Evolutionary conservation across 2,797 vertebrate genomes (phyloP), one percentile per base, ranked within the genome.

Genomic region (Eidolon dupreanum): DNA sequence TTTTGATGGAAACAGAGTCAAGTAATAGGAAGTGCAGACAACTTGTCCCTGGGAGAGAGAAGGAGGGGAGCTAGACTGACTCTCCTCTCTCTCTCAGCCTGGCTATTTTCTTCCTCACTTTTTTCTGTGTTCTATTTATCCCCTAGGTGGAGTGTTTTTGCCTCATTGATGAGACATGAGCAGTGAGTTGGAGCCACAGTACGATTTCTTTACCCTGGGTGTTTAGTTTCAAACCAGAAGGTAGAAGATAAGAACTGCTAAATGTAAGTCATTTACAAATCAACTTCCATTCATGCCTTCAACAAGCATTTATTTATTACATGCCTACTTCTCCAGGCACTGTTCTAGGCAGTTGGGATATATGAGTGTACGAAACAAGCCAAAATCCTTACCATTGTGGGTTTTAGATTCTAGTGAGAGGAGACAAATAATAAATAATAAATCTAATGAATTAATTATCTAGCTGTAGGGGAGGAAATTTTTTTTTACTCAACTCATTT

Each of bases 181-280:
- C 59, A 61, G 16, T 33, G 4, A 77, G 36, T 65, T 22, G 51
- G 41, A 65, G 38, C 6, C 17, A 33, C 0, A 59, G 19, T 46
- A 36, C 41, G 24, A 68, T 55, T 79, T 66, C 61, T 84, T 85
- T 68, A 55, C 28, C 38, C 55, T 59, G 12, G 16, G 61, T 41
- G 38, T n/a, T 95, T 53, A 46, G 20, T 83, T 96, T 92, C 59
- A 88, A 94, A 95, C 38, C 33, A 51, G 15, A 93, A 70, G 36
- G 11, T 53, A 43, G 63, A 90, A 63, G 7, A 86, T 59, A 55
- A 93, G 66, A 43, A n/a, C n/a, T 2, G 1, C 6, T 51, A 83
- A 89, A 83, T 79, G 36, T 83, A 93, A 92, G 55, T 74, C 70
- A 65, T 71, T 94, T 82, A 26, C 8, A 88, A 74, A 46, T 65